Conservation (phyloP, 2,888 invertebrate species). For the Amphipoea lucens region DNA sequence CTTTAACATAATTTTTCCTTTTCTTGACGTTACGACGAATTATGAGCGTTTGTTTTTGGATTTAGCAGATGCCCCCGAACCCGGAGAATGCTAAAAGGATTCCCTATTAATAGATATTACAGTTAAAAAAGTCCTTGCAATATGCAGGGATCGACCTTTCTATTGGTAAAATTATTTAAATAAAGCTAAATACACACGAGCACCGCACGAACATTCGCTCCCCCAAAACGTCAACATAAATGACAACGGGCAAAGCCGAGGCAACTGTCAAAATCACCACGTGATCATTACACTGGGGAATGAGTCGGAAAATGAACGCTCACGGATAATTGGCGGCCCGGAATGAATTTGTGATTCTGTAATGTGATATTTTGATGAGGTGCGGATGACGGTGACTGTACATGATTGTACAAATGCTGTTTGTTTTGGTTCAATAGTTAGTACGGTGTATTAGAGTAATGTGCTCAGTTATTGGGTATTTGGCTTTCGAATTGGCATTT, state of each 20-base stretch:
- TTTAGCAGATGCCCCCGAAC: not conserved
- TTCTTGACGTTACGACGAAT: not conserved
- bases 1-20: not conserved
- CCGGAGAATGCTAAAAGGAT: not conserved
- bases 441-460: not conserved
- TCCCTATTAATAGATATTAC: not conserved
- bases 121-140: not conserved
- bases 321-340: constrained; percentile 87
- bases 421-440: constrained; percentile 59
- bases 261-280: constrained; percentile 89
- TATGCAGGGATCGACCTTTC: not conserved
- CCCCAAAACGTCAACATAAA: constrained; percentile 65
- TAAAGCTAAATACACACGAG: not conserved
- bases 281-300: constrained; percentile 89
- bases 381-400: constrained; percentile 78
- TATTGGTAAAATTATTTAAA: not conserved
- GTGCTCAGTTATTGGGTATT: constrained; percentile 15
- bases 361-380: constrained; percentile 89
- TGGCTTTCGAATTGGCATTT: constrained; percentile 16
- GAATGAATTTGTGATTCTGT: constrained; percentile 88
- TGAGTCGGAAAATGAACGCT: constrained; percentile 88
- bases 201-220: constrained; percentile 39
- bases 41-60: not conserved
- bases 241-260: constrained; percentile 68
- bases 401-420: constrained; percentile 49